Conservation (phyloP, 2,113 vertebrate species). For the Dromas ardeola region DNA sequence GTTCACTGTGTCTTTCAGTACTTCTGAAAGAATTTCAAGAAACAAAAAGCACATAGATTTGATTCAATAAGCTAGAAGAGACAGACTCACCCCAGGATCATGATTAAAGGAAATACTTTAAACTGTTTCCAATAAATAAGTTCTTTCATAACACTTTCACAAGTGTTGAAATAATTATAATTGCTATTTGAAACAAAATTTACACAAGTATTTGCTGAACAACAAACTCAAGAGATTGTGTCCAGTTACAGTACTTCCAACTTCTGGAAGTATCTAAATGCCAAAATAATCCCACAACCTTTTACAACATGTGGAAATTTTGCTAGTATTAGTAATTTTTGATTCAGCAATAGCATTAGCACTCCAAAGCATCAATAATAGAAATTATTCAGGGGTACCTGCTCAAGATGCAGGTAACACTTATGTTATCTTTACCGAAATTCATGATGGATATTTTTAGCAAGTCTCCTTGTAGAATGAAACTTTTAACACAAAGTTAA, state of each 20-base stretch:
- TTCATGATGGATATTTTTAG: background rate
- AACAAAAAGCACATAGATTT: background rate
- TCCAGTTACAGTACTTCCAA: background rate
- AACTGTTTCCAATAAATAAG: background rate
- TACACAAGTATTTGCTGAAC: background rate
- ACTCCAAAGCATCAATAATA: background rate
- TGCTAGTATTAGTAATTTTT: background rate
- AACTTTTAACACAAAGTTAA: background rate
- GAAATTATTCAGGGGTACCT: background rate
- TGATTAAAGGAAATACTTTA: background rate
- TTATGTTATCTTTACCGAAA: background rate
- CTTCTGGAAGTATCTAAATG: background rate
- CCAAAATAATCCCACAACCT: background rate
- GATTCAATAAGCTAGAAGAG: background rate
- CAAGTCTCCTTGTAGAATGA: background rate
- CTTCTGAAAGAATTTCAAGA: background rate
- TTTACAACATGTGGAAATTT: background rate
- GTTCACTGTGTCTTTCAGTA: background rate
- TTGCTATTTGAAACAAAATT: background rate
- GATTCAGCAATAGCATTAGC: background rate
- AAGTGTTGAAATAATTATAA: background rate
- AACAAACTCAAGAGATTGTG: background rate
- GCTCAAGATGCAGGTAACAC: background rate
- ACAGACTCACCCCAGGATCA: background rate
- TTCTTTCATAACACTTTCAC: background rate